These are phyloP conservation scores for Halcyon leucocephala DNA, from an alignment of 2,797 vertebrate species.

Conservation along the genomic window DNA sequence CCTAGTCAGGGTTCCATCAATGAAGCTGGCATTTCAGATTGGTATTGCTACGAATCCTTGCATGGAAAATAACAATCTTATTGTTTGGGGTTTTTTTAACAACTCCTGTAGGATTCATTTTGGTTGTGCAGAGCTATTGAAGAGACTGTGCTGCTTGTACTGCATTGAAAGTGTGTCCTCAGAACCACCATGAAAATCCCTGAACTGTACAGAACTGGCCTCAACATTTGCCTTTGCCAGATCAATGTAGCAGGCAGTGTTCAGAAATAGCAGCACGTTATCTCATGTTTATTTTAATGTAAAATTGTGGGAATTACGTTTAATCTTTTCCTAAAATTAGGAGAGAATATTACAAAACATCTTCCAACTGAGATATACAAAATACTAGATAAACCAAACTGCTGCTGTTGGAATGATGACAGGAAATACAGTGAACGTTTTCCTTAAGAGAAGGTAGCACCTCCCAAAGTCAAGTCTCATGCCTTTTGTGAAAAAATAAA, in stretches of 20 bases:
- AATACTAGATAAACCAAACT: not conserved
- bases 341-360: not conserved
- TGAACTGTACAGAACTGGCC: not conserved
- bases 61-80: not conserved
- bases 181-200: fast-evolving
- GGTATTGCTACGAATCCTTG: not conserved
- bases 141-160: not conserved
- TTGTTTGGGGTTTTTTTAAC: not conserved
- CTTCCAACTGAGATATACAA: fast-evolving
- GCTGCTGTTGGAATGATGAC: not conserved
- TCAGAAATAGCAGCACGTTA: not conserved
- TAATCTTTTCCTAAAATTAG: not conserved
- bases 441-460: not conserved
- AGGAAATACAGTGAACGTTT: not conserved
- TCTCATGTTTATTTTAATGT: not conserved
- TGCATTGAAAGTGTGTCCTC: not conserved
- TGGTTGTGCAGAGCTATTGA: not conserved
- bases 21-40: not conserved
- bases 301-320: not conserved
- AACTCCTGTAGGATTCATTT: not conserved
- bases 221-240: not conserved
- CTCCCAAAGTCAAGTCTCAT: not conserved
- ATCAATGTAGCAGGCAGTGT: not conserved
- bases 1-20: not conserved
- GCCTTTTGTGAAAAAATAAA: not conserved